Evolutionary conservation across 2,888 invertebrate species (phyloP).

Genomic region (Rhagium mordax): DNA sequence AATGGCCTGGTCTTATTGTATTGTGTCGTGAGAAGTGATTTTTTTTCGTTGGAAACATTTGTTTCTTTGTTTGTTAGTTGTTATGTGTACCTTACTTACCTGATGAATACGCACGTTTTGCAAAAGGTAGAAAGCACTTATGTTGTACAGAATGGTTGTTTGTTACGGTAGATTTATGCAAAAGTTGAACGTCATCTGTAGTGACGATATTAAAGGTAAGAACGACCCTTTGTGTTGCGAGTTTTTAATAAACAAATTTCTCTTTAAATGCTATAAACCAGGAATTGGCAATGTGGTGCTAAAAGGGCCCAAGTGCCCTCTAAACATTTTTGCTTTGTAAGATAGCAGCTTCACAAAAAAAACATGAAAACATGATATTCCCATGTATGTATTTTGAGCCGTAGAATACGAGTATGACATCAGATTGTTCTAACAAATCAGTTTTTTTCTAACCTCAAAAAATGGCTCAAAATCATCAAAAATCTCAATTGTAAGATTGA

Average conservation of each 20-base stretch:
- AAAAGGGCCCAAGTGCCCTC: no score
- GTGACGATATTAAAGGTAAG: background rate
- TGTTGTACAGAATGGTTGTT: background rate
- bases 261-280: background rate
- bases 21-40: conserved; percentile 34
- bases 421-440: no score
- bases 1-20: conserved; percentile 34
- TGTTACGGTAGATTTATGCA: background rate
- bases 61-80: conserved; percentile 24
- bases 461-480: no score
- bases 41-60: conserved; percentile 24
- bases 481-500: no score
- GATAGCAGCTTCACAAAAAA: no score
- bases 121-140: background rate
- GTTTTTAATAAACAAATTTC: background rate
- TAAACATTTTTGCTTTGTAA: no score
- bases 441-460: no score
- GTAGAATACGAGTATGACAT: no score
- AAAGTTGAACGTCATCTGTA: background rate
- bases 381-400: no score
- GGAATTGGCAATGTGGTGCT: no score
- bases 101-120: background rate
- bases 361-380: no score
- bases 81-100: conserved; percentile 3
- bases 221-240: background rate